A percentile compares a stretch with the other conserved stretches of the same genome.
Conservation (phyloP, 1,140 invertebrate genomes). For the Vanessa tameamea region DNA sequence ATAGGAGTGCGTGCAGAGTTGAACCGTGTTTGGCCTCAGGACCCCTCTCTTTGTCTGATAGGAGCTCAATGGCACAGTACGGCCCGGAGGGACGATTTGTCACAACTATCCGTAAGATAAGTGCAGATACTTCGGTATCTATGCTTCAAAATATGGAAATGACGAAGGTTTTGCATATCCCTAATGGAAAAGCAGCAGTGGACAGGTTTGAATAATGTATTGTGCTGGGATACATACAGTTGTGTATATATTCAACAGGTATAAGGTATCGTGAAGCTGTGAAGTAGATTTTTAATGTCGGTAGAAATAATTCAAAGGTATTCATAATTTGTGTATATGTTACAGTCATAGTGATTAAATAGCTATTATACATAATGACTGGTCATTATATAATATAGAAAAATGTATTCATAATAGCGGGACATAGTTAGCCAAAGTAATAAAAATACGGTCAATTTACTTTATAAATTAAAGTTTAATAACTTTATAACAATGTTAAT, state of each 20-base stretch:
- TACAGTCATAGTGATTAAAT: too few species aligned
- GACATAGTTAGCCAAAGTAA: too few species aligned
- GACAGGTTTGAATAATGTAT: constrained; percentile 33
- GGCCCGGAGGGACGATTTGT: constrained; percentile 51
- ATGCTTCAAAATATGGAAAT: constrained; percentile 36
- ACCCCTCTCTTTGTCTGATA: constrained; percentile 44
- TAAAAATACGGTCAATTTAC: too few species aligned
- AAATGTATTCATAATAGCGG: too few species aligned
- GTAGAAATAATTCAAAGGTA: too few species aligned
- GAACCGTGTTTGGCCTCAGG: constrained; percentile 53
- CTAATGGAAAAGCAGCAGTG: constrained; percentile 24
- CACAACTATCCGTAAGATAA: constrained; percentile 47
- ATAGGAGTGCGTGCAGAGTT: constrained; percentile 33
- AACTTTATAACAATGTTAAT: too few species aligned
- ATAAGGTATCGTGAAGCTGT: neutral
- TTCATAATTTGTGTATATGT: too few species aligned
- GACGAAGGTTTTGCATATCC: constrained; percentile 36
- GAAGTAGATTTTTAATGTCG: neutral
- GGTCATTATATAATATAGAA: too few species aligned
- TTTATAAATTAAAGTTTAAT: too few species aligned
- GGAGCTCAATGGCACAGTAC: constrained; percentile 21
- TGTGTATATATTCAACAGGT: neutral
- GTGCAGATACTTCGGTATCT: constrained; percentile 33
- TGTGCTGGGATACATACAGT: constrained; percentile 2
- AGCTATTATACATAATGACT: too few species aligned